These are phyloP conservation scores for Centropus bengalensis DNA, from an alignment of 2,113 vertebrate genomes.

Conservation along the genomic window DNA sequence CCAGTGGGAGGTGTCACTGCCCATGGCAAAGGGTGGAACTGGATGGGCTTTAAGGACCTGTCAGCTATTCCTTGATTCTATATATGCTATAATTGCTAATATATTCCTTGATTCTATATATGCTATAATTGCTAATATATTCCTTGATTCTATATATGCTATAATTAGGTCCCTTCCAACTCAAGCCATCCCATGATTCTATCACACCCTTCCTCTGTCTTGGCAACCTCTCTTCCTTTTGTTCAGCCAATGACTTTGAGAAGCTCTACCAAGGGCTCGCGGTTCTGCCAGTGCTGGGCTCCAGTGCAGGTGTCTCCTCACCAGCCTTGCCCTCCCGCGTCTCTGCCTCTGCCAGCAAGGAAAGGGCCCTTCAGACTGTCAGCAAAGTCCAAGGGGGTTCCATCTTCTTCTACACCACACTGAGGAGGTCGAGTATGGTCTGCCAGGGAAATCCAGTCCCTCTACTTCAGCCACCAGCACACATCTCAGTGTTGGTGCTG, in stretches of 20 bases:
- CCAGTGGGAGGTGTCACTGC: too few relatives aligned
- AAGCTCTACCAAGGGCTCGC: accelerated
- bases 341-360: background rate
- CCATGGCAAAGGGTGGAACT: too few relatives aligned
- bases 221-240: background rate
- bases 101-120: too few relatives aligned
- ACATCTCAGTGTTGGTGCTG: background rate
- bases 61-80: too few relatives aligned
- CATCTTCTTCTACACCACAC: accelerated
- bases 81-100: too few relatives aligned
- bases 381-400: accelerated
- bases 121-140: too few relatives aligned
- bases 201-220: too few relatives aligned
- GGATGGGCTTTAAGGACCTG: too few relatives aligned
- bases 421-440: background rate
- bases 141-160: too few relatives aligned
- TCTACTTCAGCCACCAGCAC: background rate
- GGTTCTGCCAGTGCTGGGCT: background rate
- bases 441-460: background rate
- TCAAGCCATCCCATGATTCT: too few relatives aligned
- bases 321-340: background rate
- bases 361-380: background rate
- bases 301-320: background rate
- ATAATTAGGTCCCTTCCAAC: too few relatives aligned
- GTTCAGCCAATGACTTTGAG: background rate